phyloP scores from a whole-genome alignment of 2,888 invertebrate genomes.

The Zhengitettix transpicula region DNA sequence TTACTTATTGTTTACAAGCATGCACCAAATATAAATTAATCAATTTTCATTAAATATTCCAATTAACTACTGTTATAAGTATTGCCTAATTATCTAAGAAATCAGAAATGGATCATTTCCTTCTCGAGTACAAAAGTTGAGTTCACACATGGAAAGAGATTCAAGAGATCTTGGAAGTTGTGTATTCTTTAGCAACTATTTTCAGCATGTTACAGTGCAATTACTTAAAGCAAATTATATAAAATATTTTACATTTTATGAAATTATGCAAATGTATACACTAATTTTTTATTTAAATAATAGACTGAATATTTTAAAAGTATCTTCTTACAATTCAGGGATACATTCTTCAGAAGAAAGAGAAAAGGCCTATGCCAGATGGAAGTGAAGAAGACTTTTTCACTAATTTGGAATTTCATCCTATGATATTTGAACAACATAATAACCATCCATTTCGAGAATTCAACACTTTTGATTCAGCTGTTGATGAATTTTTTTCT shows the following conservation, averaged over 20 bases:
- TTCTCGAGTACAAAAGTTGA: too few species aligned
- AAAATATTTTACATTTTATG: background rate
- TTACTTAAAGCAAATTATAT: background rate
- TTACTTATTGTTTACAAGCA: too few species aligned
- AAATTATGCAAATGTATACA: background rate
- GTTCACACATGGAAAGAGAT: too few species aligned
- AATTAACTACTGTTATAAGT: too few species aligned
- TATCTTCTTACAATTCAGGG: conserved; percentile 32
- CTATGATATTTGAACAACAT: conserved; percentile 64
- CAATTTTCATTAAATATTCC: too few species aligned
- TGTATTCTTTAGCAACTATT: too few species aligned
- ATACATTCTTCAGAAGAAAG: conserved; percentile 72
- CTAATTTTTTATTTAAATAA: background rate
- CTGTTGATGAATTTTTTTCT: conserved; percentile 94
- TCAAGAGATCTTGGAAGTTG: too few species aligned
- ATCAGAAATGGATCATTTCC: too few species aligned
- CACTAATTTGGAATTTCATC: conserved; percentile 89
- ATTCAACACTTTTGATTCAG: conserved; percentile 62
- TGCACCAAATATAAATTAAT: too few species aligned
- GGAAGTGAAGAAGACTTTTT: conserved; percentile 40
- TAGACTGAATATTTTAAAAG: background rate
- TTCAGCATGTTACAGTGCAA: background rate
- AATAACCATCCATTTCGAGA: conserved; percentile 38
- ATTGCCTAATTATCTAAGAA: too few species aligned
- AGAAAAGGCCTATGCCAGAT: conserved; percentile 41